phyloP scores from a whole-genome alignment of 1,140 invertebrate genomes.

The Melipona quadrifasciata region DNA sequence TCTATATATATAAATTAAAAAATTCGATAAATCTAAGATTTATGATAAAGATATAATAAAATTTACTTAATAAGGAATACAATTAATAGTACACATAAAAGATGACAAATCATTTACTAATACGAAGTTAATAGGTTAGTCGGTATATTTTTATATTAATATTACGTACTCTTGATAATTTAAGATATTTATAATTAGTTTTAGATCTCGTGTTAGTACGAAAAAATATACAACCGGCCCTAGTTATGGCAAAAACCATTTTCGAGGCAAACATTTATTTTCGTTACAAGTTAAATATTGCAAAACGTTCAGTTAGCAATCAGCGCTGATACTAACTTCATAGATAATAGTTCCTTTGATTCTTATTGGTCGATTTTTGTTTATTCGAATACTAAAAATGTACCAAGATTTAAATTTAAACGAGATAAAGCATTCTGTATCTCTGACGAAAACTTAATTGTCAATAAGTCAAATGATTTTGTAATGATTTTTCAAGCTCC shows the following conservation, averaged over 20 bases:
- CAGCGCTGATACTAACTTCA: neutral
- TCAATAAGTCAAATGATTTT: neutral
- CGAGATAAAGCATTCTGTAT: neutral
- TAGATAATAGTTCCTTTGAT: neutral
- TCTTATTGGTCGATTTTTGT: neutral
- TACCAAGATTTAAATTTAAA: neutral
- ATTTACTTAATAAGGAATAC: neutral
- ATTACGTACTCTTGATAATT: constrained; percentile 55
- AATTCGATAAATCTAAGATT: neutral
- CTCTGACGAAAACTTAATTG: neutral
- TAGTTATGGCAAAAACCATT: constrained; percentile 64
- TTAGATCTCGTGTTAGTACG: constrained; percentile 31
- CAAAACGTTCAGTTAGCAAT: no score
- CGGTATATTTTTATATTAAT: neutral
- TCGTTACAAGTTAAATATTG: neutral
- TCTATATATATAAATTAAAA: neutral
- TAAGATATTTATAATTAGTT: constrained; percentile 29
- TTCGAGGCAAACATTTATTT: neutral
- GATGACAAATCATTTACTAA: neutral
- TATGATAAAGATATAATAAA: neutral
- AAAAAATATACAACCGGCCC: constrained; percentile 53
- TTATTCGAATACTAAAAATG: neutral
- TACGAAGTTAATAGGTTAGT: neutral
- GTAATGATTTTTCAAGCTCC: neutral
- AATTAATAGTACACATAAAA: neutral